Base-by-base conservation (phyloP, 2,113 vertebrate species). In the Ciconia boyciana region DNA sequence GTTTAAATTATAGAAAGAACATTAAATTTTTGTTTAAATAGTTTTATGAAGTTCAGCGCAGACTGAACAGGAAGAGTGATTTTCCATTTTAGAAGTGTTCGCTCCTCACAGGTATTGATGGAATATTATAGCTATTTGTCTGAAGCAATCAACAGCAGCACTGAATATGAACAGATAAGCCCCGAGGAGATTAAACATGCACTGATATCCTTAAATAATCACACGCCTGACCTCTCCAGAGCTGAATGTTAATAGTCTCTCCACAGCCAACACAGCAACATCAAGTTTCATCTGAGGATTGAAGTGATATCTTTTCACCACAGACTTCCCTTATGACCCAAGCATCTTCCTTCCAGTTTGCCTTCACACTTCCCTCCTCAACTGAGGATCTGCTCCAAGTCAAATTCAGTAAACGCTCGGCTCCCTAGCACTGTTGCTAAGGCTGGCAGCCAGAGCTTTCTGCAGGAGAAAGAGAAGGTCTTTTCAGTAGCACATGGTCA, bases 291-390 rank as follows among this genome's bases (percentile, higher is more conserved):
- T 48, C 28, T 8, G 31, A 69, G 62, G 64, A 21, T 0, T 52
- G 66, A 24, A 24, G 83, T 16, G 78, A 13, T 91, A 74, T 96
- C 91, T 93, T 39, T 66, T 16, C 77, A 39, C 52, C 52, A 15
- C 95, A 96, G 48, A 39, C 72, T 96, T 96, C 96, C 97, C 78
- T 43, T 69, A n/a, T 34, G 66, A 90, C 6, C 64, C 79, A 55
- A 91, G 64, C 48, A n/a, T 55, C 88, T 83, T 68, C 92, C 95
- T 96, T 66, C 79, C 92, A 52, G 14, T 51, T 84, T 52, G 54
- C 71, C 58, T 83, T 75, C 91, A 29, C 60, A 6, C 44, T 95
- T 83, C 87, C 93, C 90, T 57, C 39, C 74, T 60, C 6, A 6
- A 4, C 10, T 2, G 17, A 4, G 29, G 32, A 16, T 54, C 65